Percentiles rank a stretch among this genome's conserved stretches.
Evolutionary conservation across 2,797 vertebrate genomes (phyloP).

Genomic region (Cebuella pygmaea): DNA sequence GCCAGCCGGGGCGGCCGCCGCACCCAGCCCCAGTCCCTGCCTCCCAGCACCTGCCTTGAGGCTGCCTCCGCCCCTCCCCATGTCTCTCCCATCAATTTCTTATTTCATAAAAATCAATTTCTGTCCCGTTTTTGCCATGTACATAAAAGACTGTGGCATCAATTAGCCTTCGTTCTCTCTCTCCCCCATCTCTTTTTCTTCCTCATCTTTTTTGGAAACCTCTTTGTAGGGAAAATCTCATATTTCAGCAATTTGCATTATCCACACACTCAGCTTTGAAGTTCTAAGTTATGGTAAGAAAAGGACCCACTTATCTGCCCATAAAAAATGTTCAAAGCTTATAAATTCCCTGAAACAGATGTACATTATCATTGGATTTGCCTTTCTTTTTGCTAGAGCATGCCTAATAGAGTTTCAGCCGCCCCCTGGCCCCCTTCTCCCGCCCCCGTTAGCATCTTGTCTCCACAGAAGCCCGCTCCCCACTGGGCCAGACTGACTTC

Average conservation of each 20-base stretch:
- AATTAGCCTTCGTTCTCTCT: conserved; percentile 94
- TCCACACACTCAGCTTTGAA: conserved; percentile 99
- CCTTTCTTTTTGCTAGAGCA: conserved; percentile 92
- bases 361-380: conserved; percentile 99
- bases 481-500: conserved; percentile 96
- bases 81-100: conserved; percentile 78
- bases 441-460: conserved; percentile 92
- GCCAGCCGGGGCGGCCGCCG: background rate
- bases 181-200: conserved; percentile 78
- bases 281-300: conserved; percentile 98
- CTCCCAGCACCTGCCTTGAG: background rate
- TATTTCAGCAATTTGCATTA: conserved; percentile 99
- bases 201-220: conserved; percentile 89
- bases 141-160: conserved; percentile 96
- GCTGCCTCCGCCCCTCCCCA: background rate
- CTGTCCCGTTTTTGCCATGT: conserved; percentile 86
- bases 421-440: conserved; percentile 92
- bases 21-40: background rate
- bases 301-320: conserved; percentile 97
- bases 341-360: conserved; percentile 99
- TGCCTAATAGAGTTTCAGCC: conserved; percentile 94
- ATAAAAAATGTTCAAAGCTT: conserved; percentile 99
- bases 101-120: conserved; percentile 89
- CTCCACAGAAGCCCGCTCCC: conserved; percentile 85
- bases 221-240: conserved; percentile 91